A percentile compares a stretch with the other conserved stretches of the same genome.
These are phyloP conservation scores for Prosopocoilus inquinatus DNA, from an alignment of 2,888 invertebrate genomes.

Conservation along the genomic window DNA sequence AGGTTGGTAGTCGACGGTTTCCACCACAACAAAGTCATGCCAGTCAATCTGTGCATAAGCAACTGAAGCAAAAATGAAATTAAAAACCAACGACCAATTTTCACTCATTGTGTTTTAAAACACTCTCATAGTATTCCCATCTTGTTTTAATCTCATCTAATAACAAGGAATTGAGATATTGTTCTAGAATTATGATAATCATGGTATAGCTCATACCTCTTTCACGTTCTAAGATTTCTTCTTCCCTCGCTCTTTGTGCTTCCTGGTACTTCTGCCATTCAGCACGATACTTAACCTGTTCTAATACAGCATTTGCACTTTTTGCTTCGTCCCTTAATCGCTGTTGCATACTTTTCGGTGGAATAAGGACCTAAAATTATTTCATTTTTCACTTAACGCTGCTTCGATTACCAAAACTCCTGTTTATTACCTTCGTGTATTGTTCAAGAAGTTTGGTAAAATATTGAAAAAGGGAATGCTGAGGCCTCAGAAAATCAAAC, in stretches of 20 bases:
- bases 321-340: slow-evolving; percentile 77
- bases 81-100: neutral
- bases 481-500: slow-evolving; percentile 97
- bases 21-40: slow-evolving; percentile 99
- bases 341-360: slow-evolving; percentile 85
- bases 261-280: slow-evolving; percentile 97
- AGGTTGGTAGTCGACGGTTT: slow-evolving; percentile 98
- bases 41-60: slow-evolving; percentile 98
- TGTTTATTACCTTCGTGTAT: slow-evolving; percentile 88
- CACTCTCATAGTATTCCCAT: too few species aligned
- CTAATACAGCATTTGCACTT: slow-evolving; percentile 67
- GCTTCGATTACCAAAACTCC: too few species aligned
- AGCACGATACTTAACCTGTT: slow-evolving; percentile 90
- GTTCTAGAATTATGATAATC: too few species aligned
- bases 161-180: too few species aligned
- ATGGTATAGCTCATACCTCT: slow-evolving; percentile 57
- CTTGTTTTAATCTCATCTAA: too few species aligned
- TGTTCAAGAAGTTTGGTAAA: slow-evolving; percentile 97
- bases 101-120: too few species aligned
- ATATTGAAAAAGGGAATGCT: slow-evolving; percentile 97
- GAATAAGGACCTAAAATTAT: slow-evolving; percentile 70
- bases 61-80: slow-evolving; percentile 50
- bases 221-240: slow-evolving; percentile 93
- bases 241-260: slow-evolving; percentile 86
- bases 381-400: neutral